phyloP scores from a whole-genome alignment of 2,797 vertebrate genomes.

The Dendrocincla fuliginosa region DNA sequence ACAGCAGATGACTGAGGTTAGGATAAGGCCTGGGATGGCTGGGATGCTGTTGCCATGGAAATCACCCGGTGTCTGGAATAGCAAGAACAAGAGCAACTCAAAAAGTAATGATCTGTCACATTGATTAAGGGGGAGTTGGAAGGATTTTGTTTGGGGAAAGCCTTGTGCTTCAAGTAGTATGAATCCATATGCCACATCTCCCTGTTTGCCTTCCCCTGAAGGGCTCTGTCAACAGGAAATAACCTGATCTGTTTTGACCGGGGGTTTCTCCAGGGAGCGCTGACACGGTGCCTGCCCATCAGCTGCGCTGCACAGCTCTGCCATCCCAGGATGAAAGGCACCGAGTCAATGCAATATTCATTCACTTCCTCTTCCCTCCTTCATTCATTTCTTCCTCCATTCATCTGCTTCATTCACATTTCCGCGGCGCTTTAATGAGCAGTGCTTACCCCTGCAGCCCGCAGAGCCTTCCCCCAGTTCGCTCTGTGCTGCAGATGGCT shows the following conservation, averaged over 20 bases:
- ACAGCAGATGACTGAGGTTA: constrained; percentile 49
- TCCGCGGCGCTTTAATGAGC: constrained; percentile 35
- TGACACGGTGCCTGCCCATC: not conserved
- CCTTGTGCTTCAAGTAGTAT: not conserved
- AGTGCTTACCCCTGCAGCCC: constrained; percentile 39
- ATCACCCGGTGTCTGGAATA: constrained; percentile 4
- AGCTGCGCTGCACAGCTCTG: not conserved
- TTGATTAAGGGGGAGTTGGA: constrained; percentile 12
- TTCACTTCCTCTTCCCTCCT: constrained; percentile 62
- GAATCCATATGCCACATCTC: constrained; percentile 29
- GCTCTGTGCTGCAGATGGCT: constrained; percentile 1
- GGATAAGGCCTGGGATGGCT: constrained; percentile 36
- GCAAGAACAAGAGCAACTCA: constrained; percentile 33
- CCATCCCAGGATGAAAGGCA: constrained; percentile 49
- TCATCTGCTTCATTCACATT: constrained; percentile 70
- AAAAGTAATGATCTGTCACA: constrained; percentile 54
- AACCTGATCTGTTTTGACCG: constrained; percentile 2
- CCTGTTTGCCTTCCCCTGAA: not conserved
- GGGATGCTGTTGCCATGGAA: constrained; percentile 66
- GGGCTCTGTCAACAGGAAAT: constrained; percentile 19
- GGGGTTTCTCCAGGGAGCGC: constrained; percentile 11
- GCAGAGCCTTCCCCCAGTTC: not conserved
- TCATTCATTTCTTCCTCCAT: constrained; percentile 68
- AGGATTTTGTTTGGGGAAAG: constrained; percentile 37
- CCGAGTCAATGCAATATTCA: constrained; percentile 59